Percentiles rank a stretch among this genome's conserved stretches.
Conservation (phyloP, 2,888 invertebrate species). For the Metalampra italica region DNA sequence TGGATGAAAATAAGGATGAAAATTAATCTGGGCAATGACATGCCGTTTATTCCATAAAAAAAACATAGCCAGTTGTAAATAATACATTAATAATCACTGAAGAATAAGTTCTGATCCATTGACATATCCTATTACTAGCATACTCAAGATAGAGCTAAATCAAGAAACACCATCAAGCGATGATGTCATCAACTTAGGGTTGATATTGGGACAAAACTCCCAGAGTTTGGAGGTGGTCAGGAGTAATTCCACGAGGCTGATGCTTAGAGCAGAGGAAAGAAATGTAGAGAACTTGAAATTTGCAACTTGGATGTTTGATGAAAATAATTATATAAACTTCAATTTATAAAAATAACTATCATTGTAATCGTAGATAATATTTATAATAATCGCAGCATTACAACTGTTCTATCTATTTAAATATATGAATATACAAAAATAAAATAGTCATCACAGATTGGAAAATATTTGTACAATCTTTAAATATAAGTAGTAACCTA, state of each 20-base stretch:
- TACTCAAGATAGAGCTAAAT: neutral
- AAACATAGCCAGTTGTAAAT: neutral
- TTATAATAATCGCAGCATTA: constrained; percentile 12
- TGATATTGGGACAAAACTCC: constrained; percentile 84
- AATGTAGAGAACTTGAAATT: constrained; percentile 62
- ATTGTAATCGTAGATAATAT: neutral
- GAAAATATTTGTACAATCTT: constrained; percentile 18
- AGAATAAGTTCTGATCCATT: neutral
- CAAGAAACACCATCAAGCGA: constrained; percentile 78
- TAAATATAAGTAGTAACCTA: neutral
- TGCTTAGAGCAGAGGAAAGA: constrained; percentile 80
- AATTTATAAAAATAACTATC: constrained; percentile 1
- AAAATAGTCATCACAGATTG: constrained; percentile 44
- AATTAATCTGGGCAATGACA: constrained; percentile 32
- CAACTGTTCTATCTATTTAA: too few species aligned
- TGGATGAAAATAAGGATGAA: constrained; percentile 30
- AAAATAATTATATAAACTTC: constrained; percentile 20
- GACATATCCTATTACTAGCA: neutral
- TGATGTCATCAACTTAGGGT: constrained; percentile 84
- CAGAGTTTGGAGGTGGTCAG: constrained; percentile 83
- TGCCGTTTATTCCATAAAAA: constrained; percentile 5
- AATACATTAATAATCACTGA: neutral
- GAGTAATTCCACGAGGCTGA: constrained; percentile 78
- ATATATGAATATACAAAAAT: constrained; percentile 25
- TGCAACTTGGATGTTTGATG: constrained; percentile 24